These are phyloP conservation scores for Brenthis ino DNA, from an alignment of 2,888 invertebrate species.

Conservation along the genomic window DNA sequence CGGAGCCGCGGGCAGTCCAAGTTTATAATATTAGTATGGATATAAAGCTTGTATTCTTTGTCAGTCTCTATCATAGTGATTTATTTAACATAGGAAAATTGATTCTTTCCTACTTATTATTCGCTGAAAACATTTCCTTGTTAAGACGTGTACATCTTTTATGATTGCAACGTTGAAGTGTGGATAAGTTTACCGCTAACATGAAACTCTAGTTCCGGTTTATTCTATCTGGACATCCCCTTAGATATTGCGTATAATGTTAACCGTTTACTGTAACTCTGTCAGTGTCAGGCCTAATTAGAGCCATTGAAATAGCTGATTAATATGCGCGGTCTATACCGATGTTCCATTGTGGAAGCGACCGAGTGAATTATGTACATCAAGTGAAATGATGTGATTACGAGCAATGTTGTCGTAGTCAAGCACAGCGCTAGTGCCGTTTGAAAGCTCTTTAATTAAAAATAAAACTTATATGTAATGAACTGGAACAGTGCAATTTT, in stretches of 20 bases:
- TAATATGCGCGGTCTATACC: conserved; percentile 75
- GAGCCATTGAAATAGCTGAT: conserved; percentile 78
- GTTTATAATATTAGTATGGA: too few species aligned
- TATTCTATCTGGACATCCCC: conserved; percentile 26
- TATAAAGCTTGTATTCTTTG: too few species aligned
- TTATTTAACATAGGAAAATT: too few species aligned
- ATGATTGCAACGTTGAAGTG: neutral
- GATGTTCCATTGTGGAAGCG: conserved; percentile 67
- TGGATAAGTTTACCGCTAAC: neutral
- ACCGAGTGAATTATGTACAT: conserved; percentile 63
- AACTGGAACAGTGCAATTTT: conserved; percentile 20
- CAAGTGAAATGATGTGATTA: conserved; percentile 64
- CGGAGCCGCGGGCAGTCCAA: too few species aligned
- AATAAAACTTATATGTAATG: conserved; percentile 28
- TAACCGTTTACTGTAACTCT: conserved; percentile 69
- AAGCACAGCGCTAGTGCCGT: conserved; percentile 29
- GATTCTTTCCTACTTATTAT: too few species aligned
- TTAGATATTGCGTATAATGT: conserved; percentile 43
- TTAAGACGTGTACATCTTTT: neutral
- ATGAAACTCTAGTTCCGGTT: conserved; percentile 7
- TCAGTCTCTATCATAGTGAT: too few species aligned
- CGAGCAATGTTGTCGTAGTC: conserved; percentile 54
- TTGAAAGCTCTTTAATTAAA: conserved; percentile 33
- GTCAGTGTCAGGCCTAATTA: conserved; percentile 78
- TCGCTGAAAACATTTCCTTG: too few species aligned